Evolutionary conservation across 2,113 vertebrate species (phyloP).

Genomic region (Jacana jacana): DNA sequence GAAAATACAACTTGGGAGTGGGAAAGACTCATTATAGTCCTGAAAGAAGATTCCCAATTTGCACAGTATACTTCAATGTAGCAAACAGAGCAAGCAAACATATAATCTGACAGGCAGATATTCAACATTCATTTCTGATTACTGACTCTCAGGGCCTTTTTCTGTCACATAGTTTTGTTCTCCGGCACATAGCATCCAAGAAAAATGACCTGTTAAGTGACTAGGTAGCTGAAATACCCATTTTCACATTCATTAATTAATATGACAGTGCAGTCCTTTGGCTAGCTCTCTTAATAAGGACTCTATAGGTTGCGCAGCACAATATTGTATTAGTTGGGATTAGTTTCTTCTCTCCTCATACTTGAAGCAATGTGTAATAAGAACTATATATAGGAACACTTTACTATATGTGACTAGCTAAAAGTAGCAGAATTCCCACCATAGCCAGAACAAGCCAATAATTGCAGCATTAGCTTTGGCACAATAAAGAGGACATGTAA

Average conservation of each 20-base stretch:
- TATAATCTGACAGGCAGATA: not conserved
- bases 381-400: not conserved
- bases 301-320: not conserved
- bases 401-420: not conserved
- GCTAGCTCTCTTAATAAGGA: not conserved
- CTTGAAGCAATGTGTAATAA: not conserved
- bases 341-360: not conserved
- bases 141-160: not conserved
- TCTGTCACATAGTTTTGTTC: not conserved
- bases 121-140: not conserved
- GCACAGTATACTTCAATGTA: not conserved
- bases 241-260: not conserved
- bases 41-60: not conserved
- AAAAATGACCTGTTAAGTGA: not conserved
- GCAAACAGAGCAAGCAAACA: not conserved
- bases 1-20: not conserved
- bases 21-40: not conserved
- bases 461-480: not conserved
- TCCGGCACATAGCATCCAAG: not conserved
- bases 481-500: not conserved
- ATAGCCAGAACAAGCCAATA: slow-evolving; percentile 9
- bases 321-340: not conserved
- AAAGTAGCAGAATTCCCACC: slow-evolving; percentile 26
- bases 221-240: not conserved
- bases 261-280: not conserved